Conservation (phyloP, 1,140 invertebrate genomes). For the Sinella curviseta region DNA sequence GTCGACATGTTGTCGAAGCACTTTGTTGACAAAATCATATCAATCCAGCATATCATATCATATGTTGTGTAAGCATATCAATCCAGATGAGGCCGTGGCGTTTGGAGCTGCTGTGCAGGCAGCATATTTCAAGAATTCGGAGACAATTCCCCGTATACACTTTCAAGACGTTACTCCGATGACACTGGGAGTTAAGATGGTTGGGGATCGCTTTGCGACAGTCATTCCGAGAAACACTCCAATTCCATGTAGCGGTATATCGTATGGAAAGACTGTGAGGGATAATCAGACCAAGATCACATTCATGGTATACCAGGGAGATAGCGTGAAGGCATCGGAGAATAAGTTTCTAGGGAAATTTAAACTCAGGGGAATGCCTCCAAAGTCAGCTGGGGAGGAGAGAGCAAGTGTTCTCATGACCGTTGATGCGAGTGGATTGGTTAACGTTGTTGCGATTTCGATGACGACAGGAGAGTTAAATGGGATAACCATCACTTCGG, state of each 20-base stretch:
- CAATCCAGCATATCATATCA: no score
- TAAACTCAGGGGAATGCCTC: constrained; percentile 62
- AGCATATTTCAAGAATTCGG: constrained; percentile 51
- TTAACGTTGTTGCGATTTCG: background rate
- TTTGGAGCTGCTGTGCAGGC: background rate
- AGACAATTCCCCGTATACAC: background rate
- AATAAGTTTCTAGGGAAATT: constrained; percentile 63
- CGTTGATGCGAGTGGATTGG: background rate
- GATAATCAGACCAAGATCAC: constrained; percentile 57
- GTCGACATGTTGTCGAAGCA: constrained; percentile 54
- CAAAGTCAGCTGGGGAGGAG: constrained; percentile 54
- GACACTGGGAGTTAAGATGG: constrained; percentile 51
- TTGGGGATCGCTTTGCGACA: constrained; percentile 53
- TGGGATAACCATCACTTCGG: no score
- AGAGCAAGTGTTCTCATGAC: background rate
- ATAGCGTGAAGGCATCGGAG: constrained; percentile 56
- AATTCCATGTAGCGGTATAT: constrained; percentile 52
- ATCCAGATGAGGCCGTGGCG: constrained; percentile 53
- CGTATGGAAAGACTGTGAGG: constrained; percentile 53
- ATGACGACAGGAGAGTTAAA: no score
- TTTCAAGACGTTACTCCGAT: constrained; percentile 51
- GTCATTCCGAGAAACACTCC: constrained; percentile 53
- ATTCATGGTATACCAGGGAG: constrained; percentile 58
- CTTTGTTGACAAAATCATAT: constrained; percentile 58
- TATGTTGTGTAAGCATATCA: constrained; percentile 60